Evolutionary conservation across 2,888 invertebrate species (phyloP).

Genomic region (Eupithecia subfuscata): DNA sequence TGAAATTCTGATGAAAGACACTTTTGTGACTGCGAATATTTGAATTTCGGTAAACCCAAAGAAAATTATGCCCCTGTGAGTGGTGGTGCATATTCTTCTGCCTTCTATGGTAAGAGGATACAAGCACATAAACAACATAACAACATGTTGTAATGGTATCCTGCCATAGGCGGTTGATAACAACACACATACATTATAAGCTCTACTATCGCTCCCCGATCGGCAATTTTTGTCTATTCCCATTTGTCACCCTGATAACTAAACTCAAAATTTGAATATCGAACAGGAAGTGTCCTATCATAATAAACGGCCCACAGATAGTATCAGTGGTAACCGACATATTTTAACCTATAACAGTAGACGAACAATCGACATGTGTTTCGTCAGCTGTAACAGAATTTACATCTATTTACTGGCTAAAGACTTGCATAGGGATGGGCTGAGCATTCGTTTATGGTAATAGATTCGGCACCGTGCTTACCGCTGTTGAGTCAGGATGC

Average conservation of each 20-base stretch:
- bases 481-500: neutral
- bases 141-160: neutral
- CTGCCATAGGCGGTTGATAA: neutral
- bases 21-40: neutral
- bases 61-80: neutral
- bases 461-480: neutral
- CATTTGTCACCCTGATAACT: constrained; percentile 33
- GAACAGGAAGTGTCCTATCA: constrained; percentile 44
- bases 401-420: constrained; percentile 60
- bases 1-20: neutral
- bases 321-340: constrained; percentile 62
- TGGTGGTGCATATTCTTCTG: neutral
- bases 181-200: constrained; percentile 8
- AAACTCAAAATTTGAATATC: constrained; percentile 36
- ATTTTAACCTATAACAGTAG: constrained; percentile 65
- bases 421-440: constrained; percentile 14
- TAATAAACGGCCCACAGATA: constrained; percentile 54
- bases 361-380: constrained; percentile 73
- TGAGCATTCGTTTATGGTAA: constrained; percentile 12
- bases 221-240: constrained; percentile 27
- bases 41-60: neutral
- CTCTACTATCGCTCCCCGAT: constrained; percentile 11
- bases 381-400: constrained; percentile 76
- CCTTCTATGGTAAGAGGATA: neutral
- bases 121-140: neutral